These are phyloP conservation scores for Camponotus vicinus DNA, from an alignment of 1,140 invertebrate genomes.

Conservation along the genomic window DNA sequence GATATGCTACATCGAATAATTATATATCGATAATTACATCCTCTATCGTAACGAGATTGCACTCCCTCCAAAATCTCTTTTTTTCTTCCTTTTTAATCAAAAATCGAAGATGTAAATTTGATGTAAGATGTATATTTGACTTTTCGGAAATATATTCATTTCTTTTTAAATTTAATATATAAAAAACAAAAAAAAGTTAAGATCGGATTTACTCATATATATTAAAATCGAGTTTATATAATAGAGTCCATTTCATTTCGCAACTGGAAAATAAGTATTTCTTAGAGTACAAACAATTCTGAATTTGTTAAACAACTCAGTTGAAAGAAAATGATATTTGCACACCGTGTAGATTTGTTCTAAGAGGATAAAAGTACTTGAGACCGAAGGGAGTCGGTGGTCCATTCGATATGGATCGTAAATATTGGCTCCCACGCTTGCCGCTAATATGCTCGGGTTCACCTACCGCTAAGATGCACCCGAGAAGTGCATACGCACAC, in stretches of 20 bases:
- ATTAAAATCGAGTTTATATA: background rate
- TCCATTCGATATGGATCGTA: slow-evolving; percentile 28
- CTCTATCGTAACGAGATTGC: no score
- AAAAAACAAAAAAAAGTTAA: background rate
- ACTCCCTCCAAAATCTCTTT: background rate
- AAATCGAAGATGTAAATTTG: no score
- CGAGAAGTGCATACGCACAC: slow-evolving; percentile 17
- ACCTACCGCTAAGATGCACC: slow-evolving; percentile 24
- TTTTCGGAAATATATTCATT: no score
- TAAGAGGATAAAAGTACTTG: slow-evolving; percentile 8
- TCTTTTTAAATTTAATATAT: no score
- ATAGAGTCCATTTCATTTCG: no score
- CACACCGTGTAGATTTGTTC: background rate
- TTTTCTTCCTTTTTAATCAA: no score
- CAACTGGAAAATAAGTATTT: background rate
- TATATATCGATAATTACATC: background rate
- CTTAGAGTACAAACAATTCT: background rate
- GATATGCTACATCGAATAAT: background rate
- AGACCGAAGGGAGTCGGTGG: slow-evolving; percentile 1
- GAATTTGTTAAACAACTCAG: background rate
- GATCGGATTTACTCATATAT: background rate
- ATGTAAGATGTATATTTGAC: no score
- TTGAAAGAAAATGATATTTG: background rate
- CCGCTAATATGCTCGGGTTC: slow-evolving; percentile 27
- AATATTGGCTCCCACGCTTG: slow-evolving; percentile 49